Evolutionary conservation across 2,797 vertebrate genomes (phyloP), one percentile per base, ranked within the genome.

Genomic region (Sandelia bainsii): DNA sequence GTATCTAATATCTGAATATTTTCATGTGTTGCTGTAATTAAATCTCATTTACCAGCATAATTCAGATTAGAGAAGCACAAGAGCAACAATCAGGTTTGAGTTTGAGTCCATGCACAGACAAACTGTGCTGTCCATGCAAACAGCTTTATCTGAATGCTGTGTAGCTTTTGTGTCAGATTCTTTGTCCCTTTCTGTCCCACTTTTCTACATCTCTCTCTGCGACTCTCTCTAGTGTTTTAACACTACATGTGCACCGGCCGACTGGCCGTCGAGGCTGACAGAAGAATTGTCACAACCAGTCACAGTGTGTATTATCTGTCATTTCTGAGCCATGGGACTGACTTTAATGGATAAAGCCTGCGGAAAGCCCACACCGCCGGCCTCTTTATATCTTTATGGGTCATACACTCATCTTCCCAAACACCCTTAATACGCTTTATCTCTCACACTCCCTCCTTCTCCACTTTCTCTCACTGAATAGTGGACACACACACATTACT

Each of bases 361-460:
- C 53, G 79, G 91, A 89, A 80, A 87, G 76, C 83, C 77, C 73
- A 51, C 63, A 80, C 69, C 27, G 9, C 53, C 40, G 48, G 70
- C 82, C 87, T 80, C 85, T 82, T 79, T 85, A 79, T 84, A 81
- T 90, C 88, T 91, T 91, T 85, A 88, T 88, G 89, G 91, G 89
- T 92, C 87, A 89, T 64, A 81, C 74, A 39, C 85, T 90, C 88
- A 72, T 89, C 89, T 83, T 85, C 68, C 81, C 80, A 84, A 91
- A 91, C 83, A 90, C 85, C 89, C 87, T 80, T 91, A 91, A 90
- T 90, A 46, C 84, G 52, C 81, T 86, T 87, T 86, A 90, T 89
- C 87, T 89, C 76, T 74, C 61, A 19, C 79, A 42, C 71, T 58
- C 53, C 73, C 62, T 69, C 82, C 58, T 61, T 69, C 59, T 72